A percentile compares a stretch with the other conserved stretches of the same genome.
Conservation (phyloP, 64 coral and sea anemone genomes). For the Pachyseris speciosa region DNA sequence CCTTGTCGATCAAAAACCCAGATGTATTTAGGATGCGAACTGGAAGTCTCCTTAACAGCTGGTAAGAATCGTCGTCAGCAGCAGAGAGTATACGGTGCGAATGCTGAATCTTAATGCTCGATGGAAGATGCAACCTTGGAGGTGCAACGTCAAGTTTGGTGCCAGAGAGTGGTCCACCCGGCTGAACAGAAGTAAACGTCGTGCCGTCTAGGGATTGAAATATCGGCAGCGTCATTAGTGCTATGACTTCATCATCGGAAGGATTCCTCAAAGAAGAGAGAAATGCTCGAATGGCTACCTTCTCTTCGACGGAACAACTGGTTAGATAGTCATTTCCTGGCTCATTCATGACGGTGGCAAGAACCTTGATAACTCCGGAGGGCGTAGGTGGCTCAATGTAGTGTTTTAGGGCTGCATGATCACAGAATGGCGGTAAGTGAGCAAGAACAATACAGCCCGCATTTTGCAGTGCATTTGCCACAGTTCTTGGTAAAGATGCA, state of each 20-base stretch:
- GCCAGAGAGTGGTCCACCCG: slow-evolving; percentile 34
- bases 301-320: slow-evolving; percentile 69
- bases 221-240: slow-evolving; percentile 85
- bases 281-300: slow-evolving; percentile 75
- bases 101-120: slow-evolving; percentile 15
- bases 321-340: slow-evolving; percentile 32
- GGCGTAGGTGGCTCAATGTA: slow-evolving; percentile 85
- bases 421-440: slow-evolving; percentile 90
- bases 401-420: slow-evolving; percentile 78
- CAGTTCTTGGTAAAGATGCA: slow-evolving; percentile 77
- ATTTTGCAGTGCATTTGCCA: slow-evolving; percentile 67
- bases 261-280: slow-evolving; percentile 87
- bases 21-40: slow-evolving; percentile 83
- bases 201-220: slow-evolving; percentile 81
- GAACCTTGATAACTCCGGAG: slow-evolving; percentile 87
- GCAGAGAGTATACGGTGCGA: slow-evolving; percentile 77
- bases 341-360: slow-evolving; percentile 68
- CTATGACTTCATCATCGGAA: slow-evolving; percentile 87
- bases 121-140: slow-evolving; percentile 75
- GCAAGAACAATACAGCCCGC: slow-evolving; percentile 83
- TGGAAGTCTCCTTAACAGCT: slow-evolving; percentile 79
- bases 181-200: slow-evolving; percentile 79
- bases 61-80: slow-evolving; percentile 81
- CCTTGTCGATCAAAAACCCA: slow-evolving; percentile 83
- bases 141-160: slow-evolving; percentile 84